Evolutionary conservation across 2,888 invertebrate species (phyloP).

Genomic region (Leucania comma): DNA sequence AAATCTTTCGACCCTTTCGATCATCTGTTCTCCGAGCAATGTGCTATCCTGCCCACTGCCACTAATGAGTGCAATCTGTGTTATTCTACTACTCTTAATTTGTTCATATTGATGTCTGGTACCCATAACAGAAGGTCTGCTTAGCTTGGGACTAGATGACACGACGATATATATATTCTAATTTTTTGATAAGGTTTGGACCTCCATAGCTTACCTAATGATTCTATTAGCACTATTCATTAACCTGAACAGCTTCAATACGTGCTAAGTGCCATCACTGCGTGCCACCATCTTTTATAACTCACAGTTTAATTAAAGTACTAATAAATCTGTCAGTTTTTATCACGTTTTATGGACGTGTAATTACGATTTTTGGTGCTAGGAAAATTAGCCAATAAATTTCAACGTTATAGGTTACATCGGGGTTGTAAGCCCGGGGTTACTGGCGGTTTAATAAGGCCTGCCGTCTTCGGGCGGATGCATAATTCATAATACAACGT

Average conservation of each 20-base stretch:
- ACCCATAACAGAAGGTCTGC: too few relatives aligned
- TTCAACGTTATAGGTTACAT: slow-evolving; percentile 58
- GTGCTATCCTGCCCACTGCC: too few relatives aligned
- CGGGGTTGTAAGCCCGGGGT: slow-evolving; percentile 46
- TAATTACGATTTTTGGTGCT: slow-evolving; percentile 62
- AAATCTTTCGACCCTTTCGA: too few relatives aligned
- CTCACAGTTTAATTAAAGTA: slow-evolving; percentile 44
- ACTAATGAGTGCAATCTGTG: too few relatives aligned
- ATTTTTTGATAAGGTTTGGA: neutral
- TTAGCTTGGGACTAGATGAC: too few relatives aligned
- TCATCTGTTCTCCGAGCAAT: too few relatives aligned
- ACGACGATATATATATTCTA: too few relatives aligned
- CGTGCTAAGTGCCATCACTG: neutral
- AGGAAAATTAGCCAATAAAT: slow-evolving; percentile 65
- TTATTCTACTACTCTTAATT: too few relatives aligned
- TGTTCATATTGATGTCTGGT: too few relatives aligned
- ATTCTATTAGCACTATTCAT: neutral
- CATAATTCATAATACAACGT: slow-evolving; percentile 64
- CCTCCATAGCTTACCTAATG: neutral
- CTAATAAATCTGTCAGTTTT: slow-evolving; percentile 59
- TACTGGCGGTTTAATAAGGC: slow-evolving; percentile 60
- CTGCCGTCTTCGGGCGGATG: slow-evolving; percentile 47
- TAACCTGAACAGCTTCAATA: neutral
- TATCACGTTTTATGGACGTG: slow-evolving; percentile 57
- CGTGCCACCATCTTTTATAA: slow-evolving; percentile 13